phyloP scores from a whole-genome alignment of 2,113 vertebrate genomes.

The Aldabrachelys gigantea region DNA sequence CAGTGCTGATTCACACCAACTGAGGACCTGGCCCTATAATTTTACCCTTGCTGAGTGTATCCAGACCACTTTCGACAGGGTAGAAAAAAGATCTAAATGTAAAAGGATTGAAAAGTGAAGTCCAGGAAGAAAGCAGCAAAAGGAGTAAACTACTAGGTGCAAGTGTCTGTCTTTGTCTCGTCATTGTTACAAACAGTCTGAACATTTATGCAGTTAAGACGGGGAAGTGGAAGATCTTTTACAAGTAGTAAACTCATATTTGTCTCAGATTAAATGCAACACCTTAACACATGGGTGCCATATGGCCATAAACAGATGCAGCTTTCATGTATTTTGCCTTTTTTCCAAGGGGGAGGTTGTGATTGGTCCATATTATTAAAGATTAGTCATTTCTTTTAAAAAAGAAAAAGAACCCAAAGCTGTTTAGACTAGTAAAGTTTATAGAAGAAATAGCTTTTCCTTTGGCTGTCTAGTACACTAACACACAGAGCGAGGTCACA shows the following conservation, averaged over 20 bases:
- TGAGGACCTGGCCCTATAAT: background rate
- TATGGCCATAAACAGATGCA: constrained; percentile 54
- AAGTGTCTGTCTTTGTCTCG: constrained; percentile 43
- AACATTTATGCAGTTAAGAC: constrained; percentile 7
- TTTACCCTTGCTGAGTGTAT: background rate
- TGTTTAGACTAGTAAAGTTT: constrained; percentile 63
- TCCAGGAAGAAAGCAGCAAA: constrained; percentile 18
- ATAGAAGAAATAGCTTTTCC: constrained; percentile 56
- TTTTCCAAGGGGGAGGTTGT: constrained; percentile 44
- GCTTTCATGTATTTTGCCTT: constrained; percentile 51
- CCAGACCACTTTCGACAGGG: background rate
- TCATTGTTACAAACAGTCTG: constrained; percentile 54
- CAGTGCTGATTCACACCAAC: background rate
- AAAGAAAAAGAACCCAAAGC: constrained; percentile 56
- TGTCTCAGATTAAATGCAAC: constrained; percentile 73
- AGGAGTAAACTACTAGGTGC: constrained; percentile 9
- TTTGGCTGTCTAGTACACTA: constrained; percentile 28
- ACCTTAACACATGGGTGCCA: constrained; percentile 80
- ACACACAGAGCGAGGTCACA: background rate
- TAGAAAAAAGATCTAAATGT: background rate
- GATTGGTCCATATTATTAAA: constrained; percentile 67
- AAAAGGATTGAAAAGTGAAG: constrained; percentile 43
- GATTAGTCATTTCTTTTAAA: constrained; percentile 58
- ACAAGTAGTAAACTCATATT: constrained; percentile 75
- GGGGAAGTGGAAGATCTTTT: constrained; percentile 72